Evolutionary conservation across 2,797 vertebrate species (phyloP).

Genomic region (Betta splendens): DNA sequence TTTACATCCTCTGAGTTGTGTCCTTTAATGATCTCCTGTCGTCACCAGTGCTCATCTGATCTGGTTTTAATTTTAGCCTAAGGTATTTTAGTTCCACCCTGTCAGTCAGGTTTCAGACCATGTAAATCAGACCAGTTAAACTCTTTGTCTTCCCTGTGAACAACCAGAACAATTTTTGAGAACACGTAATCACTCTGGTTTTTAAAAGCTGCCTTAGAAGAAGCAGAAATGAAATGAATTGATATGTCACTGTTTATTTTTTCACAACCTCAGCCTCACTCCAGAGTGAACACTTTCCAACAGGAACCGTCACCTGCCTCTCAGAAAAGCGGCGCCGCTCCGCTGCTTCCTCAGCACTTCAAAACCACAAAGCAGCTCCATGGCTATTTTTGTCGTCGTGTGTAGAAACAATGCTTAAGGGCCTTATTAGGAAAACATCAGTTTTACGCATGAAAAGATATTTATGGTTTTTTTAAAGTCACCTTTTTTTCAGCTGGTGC

Average conservation of each 20-base stretch:
- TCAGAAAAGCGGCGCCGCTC: background rate
- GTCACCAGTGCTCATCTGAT: background rate
- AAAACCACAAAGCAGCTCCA: background rate
- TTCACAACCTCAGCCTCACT: background rate
- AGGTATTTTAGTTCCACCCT: too few relatives aligned
- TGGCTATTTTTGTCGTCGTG: constrained; percentile 10
- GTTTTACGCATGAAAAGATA: constrained; percentile 6
- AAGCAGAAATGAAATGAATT: background rate
- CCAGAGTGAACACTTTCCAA: constrained; percentile 16
- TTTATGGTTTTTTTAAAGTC: background rate
- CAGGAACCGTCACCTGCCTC: constrained; percentile 10
- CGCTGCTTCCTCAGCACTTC: background rate
- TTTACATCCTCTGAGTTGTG: background rate
- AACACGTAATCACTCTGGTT: background rate
- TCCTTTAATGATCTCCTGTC: background rate
- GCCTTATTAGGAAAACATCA: constrained; percentile 20
- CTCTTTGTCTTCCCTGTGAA: background rate
- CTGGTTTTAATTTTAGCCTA: too few relatives aligned
- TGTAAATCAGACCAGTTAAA: background rate
- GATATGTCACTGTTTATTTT: background rate
- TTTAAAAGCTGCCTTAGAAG: background rate
- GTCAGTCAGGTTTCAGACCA: too few relatives aligned
- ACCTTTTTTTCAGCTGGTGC: background rate
- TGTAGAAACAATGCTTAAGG: constrained; percentile 4
- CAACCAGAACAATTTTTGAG: background rate